These are phyloP conservation scores for Syngnathus floridae DNA, from an alignment of 2,113 vertebrate species.

Conservation along the genomic window DNA sequence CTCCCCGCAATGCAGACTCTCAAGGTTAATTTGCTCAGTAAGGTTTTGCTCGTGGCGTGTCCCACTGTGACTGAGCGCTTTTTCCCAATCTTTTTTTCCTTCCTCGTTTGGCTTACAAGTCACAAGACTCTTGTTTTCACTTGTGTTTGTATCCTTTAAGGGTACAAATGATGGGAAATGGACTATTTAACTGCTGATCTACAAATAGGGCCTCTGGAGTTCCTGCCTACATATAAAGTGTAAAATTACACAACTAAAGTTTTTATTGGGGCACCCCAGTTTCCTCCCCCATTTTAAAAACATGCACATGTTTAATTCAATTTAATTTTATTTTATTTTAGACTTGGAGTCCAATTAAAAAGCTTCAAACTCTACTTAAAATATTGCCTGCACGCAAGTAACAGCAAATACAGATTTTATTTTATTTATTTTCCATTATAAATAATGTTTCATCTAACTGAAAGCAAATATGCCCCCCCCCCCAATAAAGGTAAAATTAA, in stretches of 20 bases:
- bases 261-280: neutral
- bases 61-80: constrained; percentile 49
- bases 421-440: neutral
- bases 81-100: constrained; percentile 14
- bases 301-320: too few relatives aligned
- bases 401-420: too few relatives aligned
- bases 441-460: neutral
- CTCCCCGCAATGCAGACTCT: constrained; percentile 66
- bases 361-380: neutral
- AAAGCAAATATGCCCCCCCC: neutral
- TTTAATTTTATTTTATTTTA: too few relatives aligned
- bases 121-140: constrained; percentile 3
- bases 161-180: neutral
- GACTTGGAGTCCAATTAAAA: neutral
- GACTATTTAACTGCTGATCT: neutral
- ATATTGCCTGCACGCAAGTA: too few relatives aligned
- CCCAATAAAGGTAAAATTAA: neutral
- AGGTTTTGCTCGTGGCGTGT: constrained; percentile 54
- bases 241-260: too few relatives aligned
- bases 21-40: constrained; percentile 71
- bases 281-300: neutral
- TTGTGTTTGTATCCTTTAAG: neutral
- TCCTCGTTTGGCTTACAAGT: constrained; percentile 15
- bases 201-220: neutral
- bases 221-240: neutral